Evolutionary conservation across 2,113 vertebrate species (phyloP), one percentile per base, ranked within the genome.

Genomic region (Verasper variegatus): DNA sequence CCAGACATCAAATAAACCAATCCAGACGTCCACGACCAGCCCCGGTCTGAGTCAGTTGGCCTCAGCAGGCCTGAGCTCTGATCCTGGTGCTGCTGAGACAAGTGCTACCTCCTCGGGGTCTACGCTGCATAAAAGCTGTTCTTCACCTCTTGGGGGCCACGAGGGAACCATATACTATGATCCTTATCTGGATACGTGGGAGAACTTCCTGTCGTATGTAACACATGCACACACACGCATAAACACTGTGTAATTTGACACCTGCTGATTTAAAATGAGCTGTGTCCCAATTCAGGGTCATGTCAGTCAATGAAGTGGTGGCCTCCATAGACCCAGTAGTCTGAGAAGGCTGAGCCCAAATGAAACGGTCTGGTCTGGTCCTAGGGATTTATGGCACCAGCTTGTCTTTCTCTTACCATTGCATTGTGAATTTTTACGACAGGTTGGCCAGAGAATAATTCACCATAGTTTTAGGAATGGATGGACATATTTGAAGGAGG

Each of bases 121-220:
- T 0, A 1, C 20, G 0, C 23, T 89, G 72, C 68, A 60, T 61
- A 18, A 68, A 63, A 71, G 71, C 78, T 70, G 58, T 3, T 85
- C 86, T 11, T n/a, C 42, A 66, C 70, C 51, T 13, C 56, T 80
- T 1, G 70, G 72, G 47, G 42, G 51, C 37, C 0, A 67, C 21
- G 49, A 80, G 57, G 70, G 59, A 54, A 62, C 35, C 26, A 90
- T 77, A 9, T 87, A 89, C 76, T 92, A 92, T 42, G 83, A 91
- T 49, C 92, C 92, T 47, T 88, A 86, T 61, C 84, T 93, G 85
- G 76, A 94, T 0, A 73, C 94, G 71, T 97, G 95, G 96, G 97
- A 92, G 56, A 85, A 94, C 90, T 93, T 94, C 81, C 91, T 97
- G 79, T 95, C 88, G 96, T 98, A 97, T 94, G 97, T 97, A 40